Conservation (phyloP, 2,113 vertebrate genomes). For the Glaucidium brasilianum region DNA sequence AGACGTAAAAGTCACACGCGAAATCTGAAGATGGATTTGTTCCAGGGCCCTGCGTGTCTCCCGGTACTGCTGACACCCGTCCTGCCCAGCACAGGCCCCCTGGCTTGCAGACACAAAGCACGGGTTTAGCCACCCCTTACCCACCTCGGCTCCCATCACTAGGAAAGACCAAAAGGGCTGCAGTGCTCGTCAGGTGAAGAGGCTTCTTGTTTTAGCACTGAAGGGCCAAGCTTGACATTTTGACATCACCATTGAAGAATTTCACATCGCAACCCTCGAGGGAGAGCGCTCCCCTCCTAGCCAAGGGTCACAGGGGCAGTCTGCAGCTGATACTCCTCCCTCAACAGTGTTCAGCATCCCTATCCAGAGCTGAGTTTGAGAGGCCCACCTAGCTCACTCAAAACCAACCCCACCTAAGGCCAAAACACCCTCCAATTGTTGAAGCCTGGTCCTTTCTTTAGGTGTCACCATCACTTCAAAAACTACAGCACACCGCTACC, state of each 20-base stretch:
- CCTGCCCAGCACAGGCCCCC: no score
- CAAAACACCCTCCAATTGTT: background rate
- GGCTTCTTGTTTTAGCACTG: background rate
- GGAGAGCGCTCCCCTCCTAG: no score
- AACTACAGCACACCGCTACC: accelerated
- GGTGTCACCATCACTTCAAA: background rate
- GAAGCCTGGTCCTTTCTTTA: background rate
- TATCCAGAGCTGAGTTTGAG: background rate
- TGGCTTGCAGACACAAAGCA: no score
- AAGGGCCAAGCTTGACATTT: background rate
- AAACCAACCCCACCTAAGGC: background rate
- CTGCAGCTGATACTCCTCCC: accelerated
- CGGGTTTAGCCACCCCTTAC: background rate
- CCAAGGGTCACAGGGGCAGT: accelerated
- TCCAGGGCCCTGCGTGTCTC: no score
- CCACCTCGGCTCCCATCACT: accelerated
- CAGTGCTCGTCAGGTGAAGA: no score
- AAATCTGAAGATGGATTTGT: no score
- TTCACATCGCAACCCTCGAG: background rate
- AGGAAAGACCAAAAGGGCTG: no score
- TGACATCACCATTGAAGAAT: background rate
- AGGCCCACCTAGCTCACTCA: no score
- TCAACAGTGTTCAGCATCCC: background rate
- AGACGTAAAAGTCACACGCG: accelerated
- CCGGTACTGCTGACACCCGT: no score